A percentile compares a stretch with the other conserved stretches of the same genome.
Conservation (phyloP, 2,888 invertebrate species). For the Seira sanloemensis region DNA sequence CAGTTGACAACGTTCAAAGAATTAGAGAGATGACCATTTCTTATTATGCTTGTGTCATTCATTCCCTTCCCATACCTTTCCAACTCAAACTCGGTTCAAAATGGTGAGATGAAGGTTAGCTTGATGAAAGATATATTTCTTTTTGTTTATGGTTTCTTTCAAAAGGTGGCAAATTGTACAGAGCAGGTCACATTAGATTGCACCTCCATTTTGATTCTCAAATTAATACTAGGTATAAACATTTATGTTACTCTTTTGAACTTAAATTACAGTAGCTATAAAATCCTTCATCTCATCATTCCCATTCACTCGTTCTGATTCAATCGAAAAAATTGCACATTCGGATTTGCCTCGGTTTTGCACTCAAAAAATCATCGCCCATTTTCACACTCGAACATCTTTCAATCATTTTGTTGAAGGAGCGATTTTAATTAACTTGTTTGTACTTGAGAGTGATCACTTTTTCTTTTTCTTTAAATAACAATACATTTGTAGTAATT, state of each 20-base stretch:
- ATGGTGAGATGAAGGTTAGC: background rate
- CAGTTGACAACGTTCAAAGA: slow-evolving; percentile 49
- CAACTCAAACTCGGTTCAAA: background rate
- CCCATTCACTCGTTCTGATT: background rate
- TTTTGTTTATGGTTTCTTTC: too few relatives aligned
- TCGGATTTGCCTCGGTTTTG: background rate
- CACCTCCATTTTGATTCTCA: too few relatives aligned
- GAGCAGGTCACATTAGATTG: slow-evolving; percentile 49
- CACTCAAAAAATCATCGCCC: background rate
- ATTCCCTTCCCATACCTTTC: background rate
- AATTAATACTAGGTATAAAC: too few relatives aligned
- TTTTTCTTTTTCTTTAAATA: slow-evolving; percentile 42
- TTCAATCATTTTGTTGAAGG: background rate
- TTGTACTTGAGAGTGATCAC: slow-evolving; percentile 63
- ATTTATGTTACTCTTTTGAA: too few relatives aligned
- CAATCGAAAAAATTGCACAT: background rate
- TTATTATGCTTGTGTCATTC: too few relatives aligned
- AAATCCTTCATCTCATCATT: background rate
- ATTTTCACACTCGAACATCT: background rate
- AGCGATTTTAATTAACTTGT: slow-evolving; percentile 27
- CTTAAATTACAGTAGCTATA: background rate
- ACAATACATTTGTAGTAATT: background rate
- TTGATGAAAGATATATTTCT: slow-evolving; percentile 24
- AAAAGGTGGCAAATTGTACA: slow-evolving; percentile 32
- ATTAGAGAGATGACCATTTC: too few relatives aligned